phyloP scores from a whole-genome alignment of 2,888 invertebrate species.

The Melieria picta region DNA sequence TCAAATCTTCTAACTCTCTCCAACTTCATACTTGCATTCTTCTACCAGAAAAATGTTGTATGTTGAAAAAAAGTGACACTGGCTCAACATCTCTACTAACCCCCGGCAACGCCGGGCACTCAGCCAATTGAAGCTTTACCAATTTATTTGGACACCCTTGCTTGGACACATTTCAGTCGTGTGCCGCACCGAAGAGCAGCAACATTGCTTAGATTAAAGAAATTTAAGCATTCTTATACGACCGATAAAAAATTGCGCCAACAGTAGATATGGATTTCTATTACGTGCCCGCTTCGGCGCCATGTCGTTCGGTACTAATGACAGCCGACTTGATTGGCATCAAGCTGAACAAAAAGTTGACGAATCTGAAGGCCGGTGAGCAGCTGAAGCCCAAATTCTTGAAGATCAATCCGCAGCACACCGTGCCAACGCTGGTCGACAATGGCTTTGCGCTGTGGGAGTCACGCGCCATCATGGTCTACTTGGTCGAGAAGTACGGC shows the following conservation, averaged over 20 bases:
- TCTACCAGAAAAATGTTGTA: too few relatives aligned
- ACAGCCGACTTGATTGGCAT: conserved; percentile 74
- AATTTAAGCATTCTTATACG: neutral
- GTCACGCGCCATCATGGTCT: conserved; percentile 83
- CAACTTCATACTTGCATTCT: too few relatives aligned
- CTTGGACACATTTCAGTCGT: too few relatives aligned
- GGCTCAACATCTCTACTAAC: too few relatives aligned
- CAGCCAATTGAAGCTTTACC: too few relatives aligned
- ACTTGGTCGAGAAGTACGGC: conserved; percentile 82
- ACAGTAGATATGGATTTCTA: conserved; percentile 70
- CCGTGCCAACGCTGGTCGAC: conserved; percentile 84
- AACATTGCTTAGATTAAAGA: neutral
- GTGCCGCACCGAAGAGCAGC: too few relatives aligned
- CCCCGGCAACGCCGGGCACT: too few relatives aligned
- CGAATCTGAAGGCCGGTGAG: conserved; percentile 72
- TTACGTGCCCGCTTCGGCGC: conserved; percentile 72
- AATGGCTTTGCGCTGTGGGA: conserved; percentile 84
- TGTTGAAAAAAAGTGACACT: too few relatives aligned
- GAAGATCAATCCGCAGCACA: conserved; percentile 84
- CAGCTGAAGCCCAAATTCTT: conserved; percentile 76
- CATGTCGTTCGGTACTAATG: conserved; percentile 74
- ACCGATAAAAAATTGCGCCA: neutral
- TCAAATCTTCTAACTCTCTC: too few relatives aligned
- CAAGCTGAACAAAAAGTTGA: conserved; percentile 72
- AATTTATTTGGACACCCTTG: too few relatives aligned